Conservation (phyloP, 2,888 invertebrate species). For the Aquatica leii region DNA sequence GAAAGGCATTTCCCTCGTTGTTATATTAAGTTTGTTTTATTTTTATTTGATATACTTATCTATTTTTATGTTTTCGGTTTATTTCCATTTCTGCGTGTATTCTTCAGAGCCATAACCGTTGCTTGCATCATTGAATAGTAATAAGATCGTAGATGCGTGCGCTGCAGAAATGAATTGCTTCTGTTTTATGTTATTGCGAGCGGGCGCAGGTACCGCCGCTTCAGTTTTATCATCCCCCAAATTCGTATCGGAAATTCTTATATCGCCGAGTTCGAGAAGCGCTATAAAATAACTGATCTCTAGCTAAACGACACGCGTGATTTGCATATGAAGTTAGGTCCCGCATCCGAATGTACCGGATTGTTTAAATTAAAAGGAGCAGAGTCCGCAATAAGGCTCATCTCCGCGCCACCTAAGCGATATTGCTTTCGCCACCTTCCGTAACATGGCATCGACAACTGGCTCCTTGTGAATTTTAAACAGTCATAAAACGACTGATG, state of each 20-base stretch:
- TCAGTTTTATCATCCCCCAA: constrained; percentile 43
- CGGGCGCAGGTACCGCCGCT: constrained; percentile 50
- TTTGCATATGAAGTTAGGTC: constrained; percentile 57
- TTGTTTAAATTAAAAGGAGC: constrained; percentile 57
- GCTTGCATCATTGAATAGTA: constrained; percentile 62
- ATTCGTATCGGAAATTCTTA: constrained; percentile 45
- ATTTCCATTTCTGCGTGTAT: constrained; percentile 37
- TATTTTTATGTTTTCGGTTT: constrained; percentile 35
- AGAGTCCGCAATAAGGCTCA: constrained; percentile 40
- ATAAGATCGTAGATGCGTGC: constrained; percentile 60
- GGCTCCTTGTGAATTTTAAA: constrained; percentile 57
- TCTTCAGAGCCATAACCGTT: constrained; percentile 53
- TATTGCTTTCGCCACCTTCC: constrained; percentile 52
- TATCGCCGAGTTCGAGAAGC: constrained; percentile 48
- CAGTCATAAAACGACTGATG: constrained; percentile 62
- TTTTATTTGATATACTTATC: constrained; percentile 32
- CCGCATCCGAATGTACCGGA: constrained; percentile 42
- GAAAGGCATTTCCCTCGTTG: constrained; percentile 1
- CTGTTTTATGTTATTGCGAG: constrained; percentile 56
- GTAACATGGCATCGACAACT: constrained; percentile 46
- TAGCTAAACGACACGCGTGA: constrained; percentile 58
- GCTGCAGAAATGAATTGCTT: constrained; percentile 58
- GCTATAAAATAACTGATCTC: constrained; percentile 59
- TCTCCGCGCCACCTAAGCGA: constrained; percentile 38
- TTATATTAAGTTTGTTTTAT: constrained; percentile 12